phyloP scores from a whole-genome alignment of 2,113 vertebrate species.

The Scartelaos histophorus region DNA sequence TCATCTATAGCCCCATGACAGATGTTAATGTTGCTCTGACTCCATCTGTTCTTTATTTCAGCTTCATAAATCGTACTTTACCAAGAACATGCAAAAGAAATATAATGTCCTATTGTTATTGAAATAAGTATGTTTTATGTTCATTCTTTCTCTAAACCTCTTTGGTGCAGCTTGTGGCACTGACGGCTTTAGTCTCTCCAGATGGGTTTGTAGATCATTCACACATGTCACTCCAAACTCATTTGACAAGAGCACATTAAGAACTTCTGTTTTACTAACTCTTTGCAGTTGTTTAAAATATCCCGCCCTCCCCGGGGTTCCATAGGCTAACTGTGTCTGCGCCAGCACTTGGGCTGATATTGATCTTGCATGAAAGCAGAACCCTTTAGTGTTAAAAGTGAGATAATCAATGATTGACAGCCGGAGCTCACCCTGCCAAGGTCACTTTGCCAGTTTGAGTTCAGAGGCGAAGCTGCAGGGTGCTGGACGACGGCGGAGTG shows the following conservation, averaged over 20 bases:
- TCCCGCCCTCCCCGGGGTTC: constrained; percentile 26
- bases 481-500: constrained; percentile 33
- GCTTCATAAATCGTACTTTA: neutral
- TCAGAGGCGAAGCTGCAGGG: constrained; percentile 46
- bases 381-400: constrained; percentile 63
- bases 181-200: neutral
- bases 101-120: neutral
- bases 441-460: constrained; percentile 65
- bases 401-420: constrained; percentile 71
- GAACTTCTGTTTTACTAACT: neutral
- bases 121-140: neutral
- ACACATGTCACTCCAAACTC: neutral
- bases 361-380: constrained; percentile 71
- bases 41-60: neutral
- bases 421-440: constrained; percentile 59
- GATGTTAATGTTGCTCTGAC: no score
- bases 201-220: neutral
- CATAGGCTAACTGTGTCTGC: constrained; percentile 28
- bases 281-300: constrained; percentile 36
- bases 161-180: neutral
- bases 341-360: constrained; percentile 63
- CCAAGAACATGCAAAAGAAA: neutral
- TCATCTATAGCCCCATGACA: no score
- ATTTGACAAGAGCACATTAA: neutral
- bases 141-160: neutral